Conservation (phyloP, 2,888 invertebrate genomes). For the Apantesis nais region DNA sequence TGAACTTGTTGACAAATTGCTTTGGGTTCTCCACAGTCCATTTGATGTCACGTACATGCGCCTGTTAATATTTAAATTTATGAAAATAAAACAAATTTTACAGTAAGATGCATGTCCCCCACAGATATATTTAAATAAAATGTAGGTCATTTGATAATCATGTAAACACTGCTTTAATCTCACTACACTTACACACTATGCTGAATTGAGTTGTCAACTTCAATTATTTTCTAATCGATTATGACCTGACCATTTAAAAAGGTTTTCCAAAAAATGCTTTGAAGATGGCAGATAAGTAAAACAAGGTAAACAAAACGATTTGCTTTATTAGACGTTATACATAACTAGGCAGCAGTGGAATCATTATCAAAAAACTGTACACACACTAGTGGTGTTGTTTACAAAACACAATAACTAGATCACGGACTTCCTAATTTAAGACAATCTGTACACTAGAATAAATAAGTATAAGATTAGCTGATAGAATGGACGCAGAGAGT, state of each 20-base stretch:
- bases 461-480: neutral
- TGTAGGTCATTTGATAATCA: conserved; percentile 1
- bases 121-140: neutral
- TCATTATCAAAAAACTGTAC: no score
- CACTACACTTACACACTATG: neutral
- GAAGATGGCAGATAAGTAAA: no score
- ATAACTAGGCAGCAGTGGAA: no score
- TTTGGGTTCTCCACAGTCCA: conserved; percentile 93
- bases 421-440: neutral
- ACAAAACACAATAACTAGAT: conserved; percentile 2
- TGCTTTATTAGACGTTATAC: no score
- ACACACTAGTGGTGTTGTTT: no score
- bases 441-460: neutral
- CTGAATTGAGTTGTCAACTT: neutral
- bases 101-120: neutral
- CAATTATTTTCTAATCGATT: no score
- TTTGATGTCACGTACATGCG: conserved; percentile 93
- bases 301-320: no score
- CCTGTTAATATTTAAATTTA: conserved; percentile 61
- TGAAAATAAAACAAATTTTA: neutral
- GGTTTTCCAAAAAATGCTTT: no score
- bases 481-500: neutral
- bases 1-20: conserved; percentile 91
- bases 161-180: neutral
- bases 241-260: no score